These are phyloP conservation scores for Drosophila kikkawai DNA, from an alignment of 1,140 invertebrate species.

Conservation along the genomic window DNA sequence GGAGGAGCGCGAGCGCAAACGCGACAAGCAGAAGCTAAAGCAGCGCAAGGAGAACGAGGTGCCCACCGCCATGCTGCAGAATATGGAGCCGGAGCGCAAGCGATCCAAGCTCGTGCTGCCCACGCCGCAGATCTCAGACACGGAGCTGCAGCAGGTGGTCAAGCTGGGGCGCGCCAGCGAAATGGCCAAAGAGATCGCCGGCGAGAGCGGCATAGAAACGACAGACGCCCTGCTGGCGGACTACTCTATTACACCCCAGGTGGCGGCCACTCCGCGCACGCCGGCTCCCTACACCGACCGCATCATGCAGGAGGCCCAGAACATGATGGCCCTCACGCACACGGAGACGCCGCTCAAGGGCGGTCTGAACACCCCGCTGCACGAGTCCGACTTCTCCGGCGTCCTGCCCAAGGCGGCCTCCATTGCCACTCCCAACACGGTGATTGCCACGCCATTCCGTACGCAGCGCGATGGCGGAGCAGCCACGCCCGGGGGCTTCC, in stretches of 20 bases:
- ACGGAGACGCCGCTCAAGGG: constrained; percentile 99
- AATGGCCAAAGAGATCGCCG: constrained; percentile 95
- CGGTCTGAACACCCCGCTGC: constrained; percentile 96
- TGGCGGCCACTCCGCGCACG: constrained; percentile 93
- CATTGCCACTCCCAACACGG: constrained; percentile 96
- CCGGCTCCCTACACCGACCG: constrained; percentile 91
- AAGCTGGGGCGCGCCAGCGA: constrained; percentile 98
- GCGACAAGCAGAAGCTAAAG: constrained; percentile 97
- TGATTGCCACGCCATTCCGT: constrained; percentile 96
- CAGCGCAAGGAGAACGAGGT: constrained; percentile 98
- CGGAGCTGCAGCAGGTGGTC: constrained; percentile 96
- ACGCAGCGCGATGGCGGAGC: constrained; percentile 83
- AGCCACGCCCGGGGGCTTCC: constrained; percentile 86
- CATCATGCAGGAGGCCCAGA: constrained; percentile 97
- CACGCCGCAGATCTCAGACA: constrained; percentile 98
- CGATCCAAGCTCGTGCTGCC: constrained; percentile 98
- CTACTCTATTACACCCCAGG: constrained; percentile 94
- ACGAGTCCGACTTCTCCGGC: constrained; percentile 94
- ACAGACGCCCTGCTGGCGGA: constrained; percentile 96
- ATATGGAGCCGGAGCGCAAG: constrained; percentile 96
- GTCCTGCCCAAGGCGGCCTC: constrained; percentile 90
- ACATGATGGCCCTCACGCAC: constrained; percentile 98
- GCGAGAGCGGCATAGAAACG: constrained; percentile 92
- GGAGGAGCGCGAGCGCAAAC: constrained; percentile 94
- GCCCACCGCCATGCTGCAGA: constrained; percentile 95